These are phyloP conservation scores for Pharmacophagus antenor DNA, from an alignment of 2,888 invertebrate species.

Conservation along the genomic window DNA sequence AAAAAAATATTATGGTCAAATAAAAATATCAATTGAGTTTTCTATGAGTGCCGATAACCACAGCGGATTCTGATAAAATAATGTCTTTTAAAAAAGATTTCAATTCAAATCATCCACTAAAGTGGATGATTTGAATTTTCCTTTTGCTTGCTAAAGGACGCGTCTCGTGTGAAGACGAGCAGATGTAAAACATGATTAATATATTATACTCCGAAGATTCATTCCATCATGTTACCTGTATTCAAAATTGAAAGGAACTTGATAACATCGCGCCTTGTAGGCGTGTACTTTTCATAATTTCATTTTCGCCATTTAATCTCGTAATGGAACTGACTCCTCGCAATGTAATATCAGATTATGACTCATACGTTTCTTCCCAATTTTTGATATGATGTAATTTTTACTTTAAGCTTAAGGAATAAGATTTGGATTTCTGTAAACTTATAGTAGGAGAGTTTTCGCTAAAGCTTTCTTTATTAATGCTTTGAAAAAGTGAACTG, in stretches of 20 bases:
- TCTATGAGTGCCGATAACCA: too few relatives aligned
- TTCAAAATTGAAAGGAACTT: slow-evolving; percentile 9
- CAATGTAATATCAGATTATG: slow-evolving; percentile 27
- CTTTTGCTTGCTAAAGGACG: too few relatives aligned
- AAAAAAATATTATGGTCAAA: not conserved
- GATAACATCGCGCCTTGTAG: slow-evolving; percentile 16
- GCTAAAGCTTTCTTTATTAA: not conserved
- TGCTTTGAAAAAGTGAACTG: not conserved
- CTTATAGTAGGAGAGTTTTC: not conserved
- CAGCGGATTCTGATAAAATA: too few relatives aligned
- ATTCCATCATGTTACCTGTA: slow-evolving; percentile 14
- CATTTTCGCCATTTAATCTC: slow-evolving; percentile 30
- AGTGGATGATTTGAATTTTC: too few relatives aligned
- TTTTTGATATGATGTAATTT: not conserved
- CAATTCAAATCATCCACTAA: too few relatives aligned
- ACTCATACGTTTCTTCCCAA: slow-evolving; percentile 7
- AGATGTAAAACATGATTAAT: not conserved
- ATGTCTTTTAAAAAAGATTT: too few relatives aligned
- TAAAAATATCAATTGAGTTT: not conserved
- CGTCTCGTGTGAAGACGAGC: too few relatives aligned
- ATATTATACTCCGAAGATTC: not conserved
- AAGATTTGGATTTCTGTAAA: not conserved
- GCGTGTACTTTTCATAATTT: slow-evolving; percentile 26
- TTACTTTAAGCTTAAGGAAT: slow-evolving; percentile 4
- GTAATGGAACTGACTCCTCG: slow-evolving; percentile 30